Percentiles rank a stretch among this genome's conserved stretches.
Evolutionary conservation across 2,888 invertebrate genomes (phyloP).

Genomic region (Dynastes tityus): DNA sequence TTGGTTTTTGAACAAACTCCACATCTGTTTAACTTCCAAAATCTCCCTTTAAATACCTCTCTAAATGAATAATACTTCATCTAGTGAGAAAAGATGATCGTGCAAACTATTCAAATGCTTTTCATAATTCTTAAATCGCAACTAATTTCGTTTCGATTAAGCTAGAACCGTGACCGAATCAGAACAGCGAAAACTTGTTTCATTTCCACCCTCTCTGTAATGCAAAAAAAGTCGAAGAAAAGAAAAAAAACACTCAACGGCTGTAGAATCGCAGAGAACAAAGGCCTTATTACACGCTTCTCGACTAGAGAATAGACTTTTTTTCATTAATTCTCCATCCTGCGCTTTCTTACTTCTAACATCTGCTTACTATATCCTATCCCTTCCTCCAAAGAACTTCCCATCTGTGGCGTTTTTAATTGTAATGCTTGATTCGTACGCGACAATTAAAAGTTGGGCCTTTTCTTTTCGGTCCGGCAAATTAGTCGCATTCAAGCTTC

Average conservation of each 20-base stretch:
- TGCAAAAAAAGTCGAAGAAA: no score
- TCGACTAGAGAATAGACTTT: neutral
- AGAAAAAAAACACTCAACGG: no score
- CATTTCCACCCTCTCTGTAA: no score
- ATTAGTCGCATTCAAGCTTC: neutral
- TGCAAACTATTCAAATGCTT: conserved; percentile 35
- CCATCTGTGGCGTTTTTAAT: neutral
- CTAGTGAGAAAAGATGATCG: conserved; percentile 32
- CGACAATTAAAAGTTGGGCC: conserved; percentile 1
- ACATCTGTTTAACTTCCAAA: no score
- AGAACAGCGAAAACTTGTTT: neutral
- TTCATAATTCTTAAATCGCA: conserved; percentile 39
- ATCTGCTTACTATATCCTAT: neutral
- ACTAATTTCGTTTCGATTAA: conserved; percentile 38
- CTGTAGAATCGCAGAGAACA: neutral
- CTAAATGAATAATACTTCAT: conserved; percentile 10
- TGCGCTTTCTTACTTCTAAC: no score
- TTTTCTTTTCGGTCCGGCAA: conserved; percentile 13
- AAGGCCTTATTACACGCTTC: neutral
- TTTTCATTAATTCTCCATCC: no score
- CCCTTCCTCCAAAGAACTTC: neutral
- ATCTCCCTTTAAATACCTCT: neutral
- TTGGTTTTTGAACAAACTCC: conserved; percentile 9
- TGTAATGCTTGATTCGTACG: conserved; percentile 3
- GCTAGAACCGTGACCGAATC: neutral